These are phyloP conservation scores for Jordanella pulchra DNA, from an alignment of 2,797 vertebrate genomes.

Conservation along the genomic window DNA sequence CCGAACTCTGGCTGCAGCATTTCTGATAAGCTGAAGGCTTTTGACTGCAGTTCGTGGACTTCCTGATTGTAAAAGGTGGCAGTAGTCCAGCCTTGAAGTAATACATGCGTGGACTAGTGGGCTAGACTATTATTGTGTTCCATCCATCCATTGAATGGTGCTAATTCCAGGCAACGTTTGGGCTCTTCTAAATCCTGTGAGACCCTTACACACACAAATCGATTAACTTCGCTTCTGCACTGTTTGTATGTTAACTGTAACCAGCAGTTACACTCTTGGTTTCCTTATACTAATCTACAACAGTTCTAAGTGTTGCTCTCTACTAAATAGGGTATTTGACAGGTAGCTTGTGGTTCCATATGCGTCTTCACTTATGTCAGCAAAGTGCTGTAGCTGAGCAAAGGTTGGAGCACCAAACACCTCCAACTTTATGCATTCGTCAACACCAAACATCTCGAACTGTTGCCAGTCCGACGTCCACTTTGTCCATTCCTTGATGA, in stretches of 20 bases:
- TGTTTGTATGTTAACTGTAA: background rate
- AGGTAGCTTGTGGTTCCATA: constrained; percentile 23
- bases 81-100: no score
- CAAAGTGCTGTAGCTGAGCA: constrained; percentile 17
- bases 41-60: no score
- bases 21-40: no score
- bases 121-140: no score
- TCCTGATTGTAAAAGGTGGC: no score
- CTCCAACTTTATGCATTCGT: background rate
- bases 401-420: background rate
- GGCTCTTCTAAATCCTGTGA: no score
- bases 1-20: no score
- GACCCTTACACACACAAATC: background rate
- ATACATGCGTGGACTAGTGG: no score
- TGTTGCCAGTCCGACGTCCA: constrained; percentile 1
- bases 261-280: background rate
- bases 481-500: background rate
- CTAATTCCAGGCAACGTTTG: no score
- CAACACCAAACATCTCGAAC: background rate
- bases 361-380: constrained; percentile 3
- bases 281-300: constrained; percentile 29
- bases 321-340: constrained; percentile 51
- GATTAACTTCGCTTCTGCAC: background rate
- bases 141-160: no score
- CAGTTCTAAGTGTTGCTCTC: constrained; percentile 42